phyloP scores from a whole-genome alignment of 2,888 invertebrate genomes.

The Harmothoe impar region DNA sequence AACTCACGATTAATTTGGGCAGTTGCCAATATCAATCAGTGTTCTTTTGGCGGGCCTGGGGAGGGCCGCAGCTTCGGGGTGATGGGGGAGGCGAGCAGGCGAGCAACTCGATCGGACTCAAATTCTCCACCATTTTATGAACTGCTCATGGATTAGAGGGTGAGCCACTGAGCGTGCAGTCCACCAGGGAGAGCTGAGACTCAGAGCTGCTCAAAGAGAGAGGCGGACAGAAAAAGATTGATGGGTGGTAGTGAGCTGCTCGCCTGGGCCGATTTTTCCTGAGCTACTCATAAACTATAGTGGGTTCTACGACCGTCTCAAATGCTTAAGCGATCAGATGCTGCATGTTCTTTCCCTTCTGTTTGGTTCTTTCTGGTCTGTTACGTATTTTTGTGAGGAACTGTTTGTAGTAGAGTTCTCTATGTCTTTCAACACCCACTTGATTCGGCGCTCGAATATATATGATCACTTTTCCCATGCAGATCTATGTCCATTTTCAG shows the following conservation, averaged over 20 bases:
- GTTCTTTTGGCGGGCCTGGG: not conserved
- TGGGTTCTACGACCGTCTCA: too few relatives aligned
- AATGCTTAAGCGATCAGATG: too few relatives aligned
- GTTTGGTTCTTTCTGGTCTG: too few relatives aligned
- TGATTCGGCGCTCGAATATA: too few relatives aligned
- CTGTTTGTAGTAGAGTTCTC: too few relatives aligned
- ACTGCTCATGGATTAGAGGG: conserved; percentile 12
- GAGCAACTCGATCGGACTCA: not conserved
- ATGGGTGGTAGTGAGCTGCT: not conserved
- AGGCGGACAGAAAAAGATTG: not conserved
- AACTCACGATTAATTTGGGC: conserved; percentile 15
- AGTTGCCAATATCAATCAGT: conserved; percentile 31
- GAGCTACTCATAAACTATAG: too few relatives aligned
- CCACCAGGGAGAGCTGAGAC: not conserved
- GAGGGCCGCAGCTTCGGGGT: not conserved
- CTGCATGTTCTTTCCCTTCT: too few relatives aligned
- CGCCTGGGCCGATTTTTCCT: too few relatives aligned
- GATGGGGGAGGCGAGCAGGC: not conserved
- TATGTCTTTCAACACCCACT: too few relatives aligned
- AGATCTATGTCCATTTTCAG: too few relatives aligned
- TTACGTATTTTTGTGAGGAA: too few relatives aligned
- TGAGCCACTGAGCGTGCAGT: not conserved
- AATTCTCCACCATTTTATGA: not conserved
- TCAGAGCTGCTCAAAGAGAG: not conserved
- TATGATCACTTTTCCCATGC: too few relatives aligned